Evolutionary conservation across 1,140 invertebrate genomes (phyloP), one percentile per base, ranked within the genome.

Genomic region (Rhyzopertha dominica): DNA sequence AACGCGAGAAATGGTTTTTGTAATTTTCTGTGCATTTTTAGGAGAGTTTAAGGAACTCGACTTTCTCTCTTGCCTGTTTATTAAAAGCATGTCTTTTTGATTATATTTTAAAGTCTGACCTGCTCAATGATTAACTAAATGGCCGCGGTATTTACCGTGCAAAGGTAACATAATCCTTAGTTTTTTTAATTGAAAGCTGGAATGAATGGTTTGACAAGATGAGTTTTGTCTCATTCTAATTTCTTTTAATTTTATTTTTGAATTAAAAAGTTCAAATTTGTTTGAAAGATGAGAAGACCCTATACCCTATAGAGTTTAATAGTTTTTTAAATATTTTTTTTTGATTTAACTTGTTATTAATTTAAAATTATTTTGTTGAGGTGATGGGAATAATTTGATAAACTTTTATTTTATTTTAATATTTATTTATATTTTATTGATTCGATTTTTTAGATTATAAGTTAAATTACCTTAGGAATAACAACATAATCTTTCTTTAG

Each of bases 161-260:
- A 67, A 81, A 81, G 78, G 78, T 82, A 81, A 77, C 77, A 77
- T 78, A 80, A 78, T 81, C 66, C 80, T 69, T 81, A 73, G 77
- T n/a, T 74, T 71, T 75, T 69, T 77, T 80, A 78, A 81, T 75
- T 81, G 62, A 58, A 68, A 69, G 66, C 76, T 80, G 38, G 77
- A 61, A 80, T 80, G 76, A 81, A 80, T 46, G 77, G 72, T 71
- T 75, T 47, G 54, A 80, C 74, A 67, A 74, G 54, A 72, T 62
- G 63, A 43, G 49, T 59, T 38, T 65, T 75, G 51, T 77, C 67
- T 70, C 62, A 45, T 49, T 61, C 62, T 60, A 66, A 63, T 43
- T 49, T 43, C 61, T 53, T 62, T 67, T 56, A 62, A 72, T 74
- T 51, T 78, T 51, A 68, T 71, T 72, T 75, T 73, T 71, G 69